Conservation (phyloP, 2,113 vertebrate genomes). For the Pedionomus torquatus region DNA sequence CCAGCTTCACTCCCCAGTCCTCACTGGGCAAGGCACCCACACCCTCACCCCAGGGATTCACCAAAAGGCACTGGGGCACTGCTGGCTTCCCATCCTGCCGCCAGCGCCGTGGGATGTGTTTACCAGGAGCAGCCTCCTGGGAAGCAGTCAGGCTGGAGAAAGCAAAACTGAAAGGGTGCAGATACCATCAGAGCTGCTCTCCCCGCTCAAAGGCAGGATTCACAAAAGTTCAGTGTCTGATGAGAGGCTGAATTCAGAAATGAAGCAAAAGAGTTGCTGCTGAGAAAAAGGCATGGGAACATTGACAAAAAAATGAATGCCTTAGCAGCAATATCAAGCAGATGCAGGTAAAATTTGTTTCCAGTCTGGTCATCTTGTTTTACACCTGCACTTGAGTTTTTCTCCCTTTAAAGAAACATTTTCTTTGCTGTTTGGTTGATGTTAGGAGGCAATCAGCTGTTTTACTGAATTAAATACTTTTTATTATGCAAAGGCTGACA, state of each 20-base stretch:
- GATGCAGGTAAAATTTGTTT: neutral
- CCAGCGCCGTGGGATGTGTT: rapidly evolving
- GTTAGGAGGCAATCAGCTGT: neutral
- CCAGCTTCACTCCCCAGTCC: neutral
- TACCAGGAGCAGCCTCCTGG: neutral
- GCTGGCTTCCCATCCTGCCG: neutral
- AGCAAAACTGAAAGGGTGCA: neutral
- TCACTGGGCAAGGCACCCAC: rapidly evolving
- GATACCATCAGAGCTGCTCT: neutral
- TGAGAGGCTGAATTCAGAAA: neutral
- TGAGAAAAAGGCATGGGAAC: neutral
- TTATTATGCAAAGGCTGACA: constrained; percentile 21
- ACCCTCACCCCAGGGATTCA: neutral
- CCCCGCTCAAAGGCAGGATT: neutral
- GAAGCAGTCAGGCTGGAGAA: neutral
- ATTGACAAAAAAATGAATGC: neutral
- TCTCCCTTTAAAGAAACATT: neutral
- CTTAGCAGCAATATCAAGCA: neutral
- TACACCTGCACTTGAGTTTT: neutral
- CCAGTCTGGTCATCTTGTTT: neutral
- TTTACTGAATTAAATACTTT: neutral
- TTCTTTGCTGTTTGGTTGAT: neutral
- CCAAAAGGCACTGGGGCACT: neutral
- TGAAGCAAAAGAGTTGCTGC: neutral
- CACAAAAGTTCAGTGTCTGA: constrained; percentile 1